A percentile compares a stretch with the other conserved stretches of the same genome.
Conservation (phyloP, 2,888 invertebrate species). For the Pasiphila rectangulata region DNA sequence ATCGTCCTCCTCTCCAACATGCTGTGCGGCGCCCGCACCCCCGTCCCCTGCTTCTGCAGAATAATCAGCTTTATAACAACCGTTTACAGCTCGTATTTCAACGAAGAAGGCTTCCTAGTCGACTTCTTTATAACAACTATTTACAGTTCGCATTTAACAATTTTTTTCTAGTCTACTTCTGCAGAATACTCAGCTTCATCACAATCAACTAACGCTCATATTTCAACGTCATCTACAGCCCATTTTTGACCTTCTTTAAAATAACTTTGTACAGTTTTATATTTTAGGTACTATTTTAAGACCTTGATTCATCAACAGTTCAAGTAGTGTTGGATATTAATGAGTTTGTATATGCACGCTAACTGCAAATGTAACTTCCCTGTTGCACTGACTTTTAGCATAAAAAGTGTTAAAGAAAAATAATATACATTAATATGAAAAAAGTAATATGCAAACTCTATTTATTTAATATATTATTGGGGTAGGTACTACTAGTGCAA, state of each 20-base stretch:
- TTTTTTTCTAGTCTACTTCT: neutral
- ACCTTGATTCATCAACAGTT: too few species aligned
- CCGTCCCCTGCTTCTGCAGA: slow-evolving; percentile 71
- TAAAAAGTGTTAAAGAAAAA: slow-evolving; percentile 5
- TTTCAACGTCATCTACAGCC: neutral
- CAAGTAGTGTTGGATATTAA: too few species aligned
- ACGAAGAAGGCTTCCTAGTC: neutral
- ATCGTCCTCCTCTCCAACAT: slow-evolving; percentile 59
- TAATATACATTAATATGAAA: slow-evolving; percentile 12
- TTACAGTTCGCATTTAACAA: neutral
- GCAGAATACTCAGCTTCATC: neutral
- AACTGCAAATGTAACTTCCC: too few species aligned
- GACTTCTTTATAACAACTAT: slow-evolving; percentile 7
- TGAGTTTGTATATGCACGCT: too few species aligned
- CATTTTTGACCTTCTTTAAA: neutral
- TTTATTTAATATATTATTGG: neutral
- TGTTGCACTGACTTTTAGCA: neutral
- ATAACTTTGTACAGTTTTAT: too few species aligned
- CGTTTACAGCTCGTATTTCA: neutral
- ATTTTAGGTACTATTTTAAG: too few species aligned
- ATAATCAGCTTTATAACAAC: slow-evolving; percentile 20
- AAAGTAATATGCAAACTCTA: slow-evolving; percentile 40
- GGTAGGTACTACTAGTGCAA: neutral
- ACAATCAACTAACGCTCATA: neutral
- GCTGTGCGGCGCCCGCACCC: slow-evolving; percentile 69